A percentile compares a stretch with the other conserved stretches of the same genome.
phyloP scores from a whole-genome alignment of 2,113 vertebrate genomes.

The Triplophysa dalaica region DNA sequence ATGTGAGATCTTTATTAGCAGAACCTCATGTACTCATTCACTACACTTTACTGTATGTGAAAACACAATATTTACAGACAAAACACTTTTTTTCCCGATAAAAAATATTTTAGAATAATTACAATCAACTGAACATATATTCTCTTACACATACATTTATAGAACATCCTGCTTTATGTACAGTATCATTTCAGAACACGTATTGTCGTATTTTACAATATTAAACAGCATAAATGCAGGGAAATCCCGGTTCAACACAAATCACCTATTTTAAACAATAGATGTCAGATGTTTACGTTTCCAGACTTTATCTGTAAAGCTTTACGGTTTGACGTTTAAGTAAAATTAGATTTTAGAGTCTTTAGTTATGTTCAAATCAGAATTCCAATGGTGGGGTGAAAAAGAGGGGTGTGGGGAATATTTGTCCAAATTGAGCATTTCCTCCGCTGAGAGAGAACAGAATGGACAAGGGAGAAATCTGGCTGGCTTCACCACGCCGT shows the following conservation, averaged over 20 bases:
- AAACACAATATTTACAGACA: constrained; percentile 96
- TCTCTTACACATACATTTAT: constrained; percentile 92
- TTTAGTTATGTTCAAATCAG: constrained; percentile 10
- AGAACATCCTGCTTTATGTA: constrained; percentile 94
- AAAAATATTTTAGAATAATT: constrained; percentile 99
- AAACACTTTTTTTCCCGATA: constrained; percentile 83
- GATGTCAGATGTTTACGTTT: constrained; percentile 87
- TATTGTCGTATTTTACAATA: constrained; percentile 90
- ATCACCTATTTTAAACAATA: constrained; percentile 99
- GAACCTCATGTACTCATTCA: constrained; percentile 71
- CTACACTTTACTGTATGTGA: constrained; percentile 63
- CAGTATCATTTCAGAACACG: constrained; percentile 89
- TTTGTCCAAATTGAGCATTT: constrained; percentile 45
- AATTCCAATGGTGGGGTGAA: neutral
- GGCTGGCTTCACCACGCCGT: constrained; percentile 31
- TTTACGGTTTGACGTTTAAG: constrained; percentile 82
- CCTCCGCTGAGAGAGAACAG: constrained; percentile 40
- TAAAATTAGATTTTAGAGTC: constrained; percentile 44
- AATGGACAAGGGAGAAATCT: constrained; percentile 41
- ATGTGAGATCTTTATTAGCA: constrained; percentile 70
- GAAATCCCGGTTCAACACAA: constrained; percentile 86
- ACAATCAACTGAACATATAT: constrained; percentile 97
- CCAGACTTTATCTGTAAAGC: constrained; percentile 89
- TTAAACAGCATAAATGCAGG: constrained; percentile 87
- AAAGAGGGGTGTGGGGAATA: neutral